These are phyloP conservation scores for Tyria jacobaeae DNA, from an alignment of 2,888 invertebrate genomes.

Conservation along the genomic window DNA sequence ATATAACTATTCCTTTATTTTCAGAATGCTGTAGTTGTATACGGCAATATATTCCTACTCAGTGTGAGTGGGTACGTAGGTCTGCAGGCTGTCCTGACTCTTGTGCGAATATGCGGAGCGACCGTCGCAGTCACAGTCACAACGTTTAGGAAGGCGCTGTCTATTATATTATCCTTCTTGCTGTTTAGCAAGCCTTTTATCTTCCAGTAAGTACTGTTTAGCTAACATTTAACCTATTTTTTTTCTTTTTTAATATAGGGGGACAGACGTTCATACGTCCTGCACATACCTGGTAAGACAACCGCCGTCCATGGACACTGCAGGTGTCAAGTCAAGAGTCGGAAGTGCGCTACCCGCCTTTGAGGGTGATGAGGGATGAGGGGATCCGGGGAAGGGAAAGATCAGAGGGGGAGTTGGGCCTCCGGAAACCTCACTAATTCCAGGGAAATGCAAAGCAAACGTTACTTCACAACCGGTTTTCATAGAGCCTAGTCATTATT, in stretches of 20 bases:
- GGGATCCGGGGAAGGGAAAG: no score
- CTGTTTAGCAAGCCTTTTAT: constrained; percentile 98
- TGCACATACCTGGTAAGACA: no score
- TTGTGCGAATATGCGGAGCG: constrained; percentile 96
- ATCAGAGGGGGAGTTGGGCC: no score
- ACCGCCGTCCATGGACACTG: no score
- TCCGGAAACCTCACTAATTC: no score
- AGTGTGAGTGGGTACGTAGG: constrained; percentile 97
- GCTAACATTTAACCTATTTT: no score
- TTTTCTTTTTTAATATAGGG: background rate
- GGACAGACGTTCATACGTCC: background rate
- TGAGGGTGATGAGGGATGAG: no score
- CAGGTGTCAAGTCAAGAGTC: no score
- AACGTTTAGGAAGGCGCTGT: constrained; percentile 95
- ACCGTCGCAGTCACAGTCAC: constrained; percentile 97
- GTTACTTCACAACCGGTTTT: no score
- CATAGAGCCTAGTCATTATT: no score
- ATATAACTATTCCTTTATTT: constrained; percentile 58
- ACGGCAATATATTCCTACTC: constrained; percentile 94
- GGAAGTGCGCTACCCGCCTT: no score
- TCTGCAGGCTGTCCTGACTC: constrained; percentile 95
- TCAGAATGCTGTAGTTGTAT: constrained; percentile 91
- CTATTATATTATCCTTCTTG: constrained; percentile 96
- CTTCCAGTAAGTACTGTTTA: constrained; percentile 92
- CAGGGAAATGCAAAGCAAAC: no score